A percentile compares a stretch with the other conserved stretches of the same genome.
Conservation (phyloP, 64 coral and sea anemone genomes). For the Dendronephthya gigantea region DNA sequence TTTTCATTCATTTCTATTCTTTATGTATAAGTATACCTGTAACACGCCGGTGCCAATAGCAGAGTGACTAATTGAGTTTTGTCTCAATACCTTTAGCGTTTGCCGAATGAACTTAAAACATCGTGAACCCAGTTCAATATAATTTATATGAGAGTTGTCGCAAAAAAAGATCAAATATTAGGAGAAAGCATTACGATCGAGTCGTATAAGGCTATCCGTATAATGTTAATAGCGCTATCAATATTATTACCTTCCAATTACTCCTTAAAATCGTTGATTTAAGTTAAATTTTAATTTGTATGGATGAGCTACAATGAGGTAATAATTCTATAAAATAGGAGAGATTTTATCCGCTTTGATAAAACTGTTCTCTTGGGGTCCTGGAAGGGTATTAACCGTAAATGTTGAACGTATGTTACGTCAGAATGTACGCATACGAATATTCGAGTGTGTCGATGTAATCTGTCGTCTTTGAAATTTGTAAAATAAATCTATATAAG, state of each 20-base stretch:
- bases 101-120: background rate
- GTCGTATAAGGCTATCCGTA: background rate
- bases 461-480: no score
- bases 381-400: no score
- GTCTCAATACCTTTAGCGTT: background rate
- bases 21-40: background rate
- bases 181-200: background rate
- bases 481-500: no score
- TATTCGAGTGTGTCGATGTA: no score
- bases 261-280: background rate
- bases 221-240: background rate
- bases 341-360: background rate
- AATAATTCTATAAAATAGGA: background rate
- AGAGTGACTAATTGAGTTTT: background rate
- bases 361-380: no score
- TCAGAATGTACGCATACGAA: no score
- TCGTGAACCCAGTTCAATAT: background rate
- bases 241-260: background rate
- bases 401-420: no score
- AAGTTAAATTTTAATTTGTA: background rate
- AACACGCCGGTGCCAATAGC: background rate
- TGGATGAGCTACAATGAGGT: background rate
- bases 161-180: no score
- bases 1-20: background rate
- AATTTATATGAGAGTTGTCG: no score